Conservation (phyloP, 1,140 invertebrate species). For the Octopus sinensis region DNA sequence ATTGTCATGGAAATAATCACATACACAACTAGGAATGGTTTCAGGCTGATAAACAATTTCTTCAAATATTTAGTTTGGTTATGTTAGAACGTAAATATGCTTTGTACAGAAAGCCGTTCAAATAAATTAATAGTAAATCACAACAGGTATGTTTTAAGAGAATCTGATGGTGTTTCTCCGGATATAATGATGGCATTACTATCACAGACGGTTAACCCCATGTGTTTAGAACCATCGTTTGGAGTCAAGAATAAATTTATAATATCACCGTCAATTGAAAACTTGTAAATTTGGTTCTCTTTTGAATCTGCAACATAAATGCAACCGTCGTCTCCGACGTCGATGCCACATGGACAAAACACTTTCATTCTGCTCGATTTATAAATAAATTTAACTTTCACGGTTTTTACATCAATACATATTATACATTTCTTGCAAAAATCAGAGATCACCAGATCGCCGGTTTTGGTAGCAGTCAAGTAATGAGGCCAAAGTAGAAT, state of each 20-base stretch:
- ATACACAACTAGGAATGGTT: too few relatives aligned
- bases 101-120: too few relatives aligned
- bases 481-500: slow-evolving; percentile 1
- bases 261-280: background rate
- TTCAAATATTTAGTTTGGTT: too few relatives aligned
- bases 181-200: background rate
- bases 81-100: too few relatives aligned
- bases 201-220: background rate
- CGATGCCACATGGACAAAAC: background rate
- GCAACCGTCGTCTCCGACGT: background rate
- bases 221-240: background rate
- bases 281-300: background rate
- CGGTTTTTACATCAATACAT: background rate
- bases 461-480: background rate
- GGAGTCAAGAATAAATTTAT: background rate
- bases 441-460: background rate
- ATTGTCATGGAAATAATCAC: too few relatives aligned
- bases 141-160: background rate
- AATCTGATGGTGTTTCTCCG: background rate
- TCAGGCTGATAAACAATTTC: too few relatives aligned
- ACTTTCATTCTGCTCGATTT: background rate
- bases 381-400: background rate
- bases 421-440: background rate
- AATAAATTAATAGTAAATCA: too few relatives aligned
- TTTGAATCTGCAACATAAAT: background rate